Evolutionary conservation across 2,888 invertebrate species (phyloP), one percentile per base, ranked within the genome.

Genomic region (Cheilosia grossa): DNA sequence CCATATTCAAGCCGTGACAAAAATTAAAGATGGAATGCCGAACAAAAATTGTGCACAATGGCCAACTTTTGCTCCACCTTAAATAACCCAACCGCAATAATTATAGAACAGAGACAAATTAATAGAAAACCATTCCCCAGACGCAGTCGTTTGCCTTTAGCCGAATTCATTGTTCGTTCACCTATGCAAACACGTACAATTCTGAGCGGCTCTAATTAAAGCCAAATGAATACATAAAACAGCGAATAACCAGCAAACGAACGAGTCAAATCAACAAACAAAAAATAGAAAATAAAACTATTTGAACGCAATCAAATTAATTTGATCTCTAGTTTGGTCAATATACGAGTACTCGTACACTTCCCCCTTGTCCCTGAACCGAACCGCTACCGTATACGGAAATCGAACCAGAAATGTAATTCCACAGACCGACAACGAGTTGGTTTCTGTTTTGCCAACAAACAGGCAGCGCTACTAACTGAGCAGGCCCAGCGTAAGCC

Each of bases 371-470:
- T 13, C 37, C 53, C 17, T 21, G 59, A 24, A 47, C 3, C 47
- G 27, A 59, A 69, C 42, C 49, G 42, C 69, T 69, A 13, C 74
- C 74, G 58, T 74, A 51, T 69, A 75, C 75, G 81, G 81, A 81
- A 81, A 81, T 81, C 75, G 75, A 63, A 56, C 56, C 54, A 56
- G 21, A 74, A 67, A 80, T 67, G 74, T 80, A 61, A 80, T 59
- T 27, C 49, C 47, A 1, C 58, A 59, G 66, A 58, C 51, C 58
- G 51, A 58, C 56, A 58, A 79, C 70, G 19, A 66, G 73, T 7
- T 56, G 27, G 54, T 40, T 74, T 37, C 21, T 66, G 64, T 59
- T 66, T 54, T 66, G 58, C 64, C 56, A 70, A 70, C 70, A 70
- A 37, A 53, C 33, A 70, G 40, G 49, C 54, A 21, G 7, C 4